Percentiles rank a stretch among this genome's conserved stretches.
Evolutionary conservation across 2,888 invertebrate genomes (phyloP).

Genomic region (Tetramorium bicarinatum): DNA sequence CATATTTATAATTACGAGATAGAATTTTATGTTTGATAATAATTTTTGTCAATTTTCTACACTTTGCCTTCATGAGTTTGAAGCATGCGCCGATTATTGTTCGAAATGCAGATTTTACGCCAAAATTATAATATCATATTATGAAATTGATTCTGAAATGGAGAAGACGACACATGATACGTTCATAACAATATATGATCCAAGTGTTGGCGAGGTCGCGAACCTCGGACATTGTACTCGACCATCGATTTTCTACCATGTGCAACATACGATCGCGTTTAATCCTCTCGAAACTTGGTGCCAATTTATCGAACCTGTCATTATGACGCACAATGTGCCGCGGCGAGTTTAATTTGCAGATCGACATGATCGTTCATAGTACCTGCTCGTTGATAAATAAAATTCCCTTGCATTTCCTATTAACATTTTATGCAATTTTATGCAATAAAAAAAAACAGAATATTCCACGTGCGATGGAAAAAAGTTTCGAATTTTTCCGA

Average conservation of each 20-base stretch:
- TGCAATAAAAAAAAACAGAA: too few species aligned
- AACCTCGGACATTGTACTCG: conserved; percentile 44
- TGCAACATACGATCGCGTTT: background rate
- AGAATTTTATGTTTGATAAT: background rate
- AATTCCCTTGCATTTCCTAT: background rate
- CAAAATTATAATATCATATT: background rate
- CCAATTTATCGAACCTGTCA: background rate
- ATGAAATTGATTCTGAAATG: background rate
- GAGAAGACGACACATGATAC: background rate
- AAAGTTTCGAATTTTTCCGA: background rate
- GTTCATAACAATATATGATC: background rate
- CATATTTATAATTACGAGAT: background rate
- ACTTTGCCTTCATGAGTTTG: background rate
- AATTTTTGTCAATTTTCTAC: background rate
- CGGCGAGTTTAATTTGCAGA: background rate
- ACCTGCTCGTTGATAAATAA: background rate
- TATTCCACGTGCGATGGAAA: background rate
- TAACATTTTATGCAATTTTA: background rate
- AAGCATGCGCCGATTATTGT: background rate
- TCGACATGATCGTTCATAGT: background rate
- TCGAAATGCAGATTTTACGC: background rate
- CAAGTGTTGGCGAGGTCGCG: conserved; percentile 27
- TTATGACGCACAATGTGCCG: background rate
- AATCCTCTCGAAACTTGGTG: background rate
- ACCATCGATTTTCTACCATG: conserved; percentile 25